Percentiles rank a stretch among this genome's conserved stretches.
Conservation (phyloP, 2,888 invertebrate species). For the Pterobdella sp. region DNA sequence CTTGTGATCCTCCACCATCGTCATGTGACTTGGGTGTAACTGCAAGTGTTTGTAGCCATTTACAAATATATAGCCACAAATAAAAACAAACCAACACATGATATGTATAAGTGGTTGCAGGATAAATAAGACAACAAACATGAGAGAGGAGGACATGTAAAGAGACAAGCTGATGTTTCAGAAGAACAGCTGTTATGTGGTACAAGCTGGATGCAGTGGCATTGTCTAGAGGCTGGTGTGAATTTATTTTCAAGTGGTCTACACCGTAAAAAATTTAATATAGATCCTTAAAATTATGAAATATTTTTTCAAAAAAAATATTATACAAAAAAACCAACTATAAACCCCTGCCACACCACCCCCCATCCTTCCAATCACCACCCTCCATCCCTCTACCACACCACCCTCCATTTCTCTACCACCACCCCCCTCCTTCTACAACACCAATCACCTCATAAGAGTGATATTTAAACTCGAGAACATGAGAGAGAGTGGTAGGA, state of each 20-base stretch:
- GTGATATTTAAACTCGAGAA: constrained; percentile 82
- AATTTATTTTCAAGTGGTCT: too few species aligned
- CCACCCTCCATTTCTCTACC: background rate
- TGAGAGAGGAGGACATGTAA: constrained; percentile 82
- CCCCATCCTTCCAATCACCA: background rate
- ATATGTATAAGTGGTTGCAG: background rate
- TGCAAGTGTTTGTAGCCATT: constrained; percentile 45
- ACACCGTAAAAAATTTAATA: too few species aligned
- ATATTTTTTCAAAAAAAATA: too few species aligned
- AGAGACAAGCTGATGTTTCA: constrained; percentile 76
- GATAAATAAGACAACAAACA: constrained; percentile 57
- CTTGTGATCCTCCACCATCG: constrained; percentile 72
- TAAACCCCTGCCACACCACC: background rate
- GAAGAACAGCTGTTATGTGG: constrained; percentile 76
- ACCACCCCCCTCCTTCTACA: background rate
- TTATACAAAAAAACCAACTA: background rate
- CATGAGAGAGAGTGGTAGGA: constrained; percentile 78
- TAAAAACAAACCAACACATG: background rate
- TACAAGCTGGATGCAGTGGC: constrained; percentile 74
- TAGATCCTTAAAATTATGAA: too few species aligned
- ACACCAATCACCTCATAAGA: constrained; percentile 53
- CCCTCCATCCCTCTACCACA: background rate
- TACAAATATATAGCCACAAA: too few species aligned
- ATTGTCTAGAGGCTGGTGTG: constrained; percentile 54
- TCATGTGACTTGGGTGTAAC: constrained; percentile 75